phyloP scores from a whole-genome alignment of 1,140 invertebrate genomes.

The Platorchestia sp. region DNA sequence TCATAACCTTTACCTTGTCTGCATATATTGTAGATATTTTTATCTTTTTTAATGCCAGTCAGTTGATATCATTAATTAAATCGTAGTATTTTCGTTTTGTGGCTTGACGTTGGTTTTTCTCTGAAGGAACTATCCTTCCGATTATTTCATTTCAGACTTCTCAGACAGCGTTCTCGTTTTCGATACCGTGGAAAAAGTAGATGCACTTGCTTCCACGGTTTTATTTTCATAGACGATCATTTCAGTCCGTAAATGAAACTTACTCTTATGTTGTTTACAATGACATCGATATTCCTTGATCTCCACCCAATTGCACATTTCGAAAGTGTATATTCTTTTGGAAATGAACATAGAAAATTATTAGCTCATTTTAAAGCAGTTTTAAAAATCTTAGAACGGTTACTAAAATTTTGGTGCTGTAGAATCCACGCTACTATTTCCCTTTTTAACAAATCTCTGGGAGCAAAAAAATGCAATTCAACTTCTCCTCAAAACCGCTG shows the following conservation, averaged over 20 bases:
- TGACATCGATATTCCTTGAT: background rate
- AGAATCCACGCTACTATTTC: too few relatives aligned
- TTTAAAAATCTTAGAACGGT: background rate
- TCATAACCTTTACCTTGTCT: too few relatives aligned
- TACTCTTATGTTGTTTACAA: background rate
- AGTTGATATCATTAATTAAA: too few relatives aligned
- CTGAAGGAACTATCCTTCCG: too few relatives aligned
- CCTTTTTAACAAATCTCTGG: background rate
- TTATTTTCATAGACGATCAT: background rate
- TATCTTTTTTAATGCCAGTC: too few relatives aligned
- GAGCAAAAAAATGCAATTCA: background rate
- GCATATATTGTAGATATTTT: too few relatives aligned
- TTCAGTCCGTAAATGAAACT: background rate
- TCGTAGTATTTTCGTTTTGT: too few relatives aligned
- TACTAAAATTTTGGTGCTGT: too few relatives aligned
- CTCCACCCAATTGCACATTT: background rate
- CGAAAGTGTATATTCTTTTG: background rate
- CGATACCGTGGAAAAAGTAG: background rate
- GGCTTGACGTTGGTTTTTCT: too few relatives aligned
- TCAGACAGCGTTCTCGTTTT: background rate
- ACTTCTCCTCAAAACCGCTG: background rate
- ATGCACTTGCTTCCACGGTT: background rate
- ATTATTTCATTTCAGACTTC: background rate
- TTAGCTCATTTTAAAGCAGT: background rate
- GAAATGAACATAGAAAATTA: background rate